Percentiles rank a stretch among this genome's conserved stretches.
These are phyloP conservation scores for Sminthopsis crassicaudata DNA, from an alignment of 2,113 vertebrate genomes.

Conservation along the genomic window DNA sequence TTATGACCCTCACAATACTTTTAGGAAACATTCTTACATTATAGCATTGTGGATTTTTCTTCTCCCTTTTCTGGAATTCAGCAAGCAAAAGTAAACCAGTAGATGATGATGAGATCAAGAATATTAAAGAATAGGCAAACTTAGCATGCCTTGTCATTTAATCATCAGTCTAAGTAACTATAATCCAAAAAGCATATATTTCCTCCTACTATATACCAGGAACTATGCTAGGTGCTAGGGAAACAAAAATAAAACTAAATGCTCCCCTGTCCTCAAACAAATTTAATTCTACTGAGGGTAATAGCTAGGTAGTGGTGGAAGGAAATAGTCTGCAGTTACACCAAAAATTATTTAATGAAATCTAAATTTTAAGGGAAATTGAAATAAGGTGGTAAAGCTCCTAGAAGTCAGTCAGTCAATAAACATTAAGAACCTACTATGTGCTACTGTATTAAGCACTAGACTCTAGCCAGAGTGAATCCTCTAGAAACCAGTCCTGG, in stretches of 20 bases:
- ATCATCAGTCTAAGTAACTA: background rate
- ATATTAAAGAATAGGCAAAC: background rate
- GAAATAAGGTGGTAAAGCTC: background rate
- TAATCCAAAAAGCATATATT: background rate
- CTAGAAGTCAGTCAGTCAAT: background rate
- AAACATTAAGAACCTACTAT: background rate
- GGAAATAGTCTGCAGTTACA: background rate
- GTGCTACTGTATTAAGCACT: background rate
- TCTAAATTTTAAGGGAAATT: background rate
- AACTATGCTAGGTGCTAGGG: background rate
- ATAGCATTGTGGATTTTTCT: background rate
- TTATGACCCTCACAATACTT: background rate
- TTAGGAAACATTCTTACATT: background rate
- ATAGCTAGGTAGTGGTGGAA: background rate
- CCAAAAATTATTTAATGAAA: background rate
- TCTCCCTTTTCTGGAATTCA: slow-evolving; percentile 20
- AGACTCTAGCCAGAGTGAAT: background rate
- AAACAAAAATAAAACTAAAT: background rate
- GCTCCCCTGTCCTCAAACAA: background rate
- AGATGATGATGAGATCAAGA: background rate
- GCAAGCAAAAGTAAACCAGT: background rate
- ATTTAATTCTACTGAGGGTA: background rate
- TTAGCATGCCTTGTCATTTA: background rate
- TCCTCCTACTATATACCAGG: background rate
- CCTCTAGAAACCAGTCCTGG: background rate